These are phyloP conservation scores for Stichodactyla mertensii DNA, from an alignment of 64 coral and sea anemone species.

Conservation along the genomic window DNA sequence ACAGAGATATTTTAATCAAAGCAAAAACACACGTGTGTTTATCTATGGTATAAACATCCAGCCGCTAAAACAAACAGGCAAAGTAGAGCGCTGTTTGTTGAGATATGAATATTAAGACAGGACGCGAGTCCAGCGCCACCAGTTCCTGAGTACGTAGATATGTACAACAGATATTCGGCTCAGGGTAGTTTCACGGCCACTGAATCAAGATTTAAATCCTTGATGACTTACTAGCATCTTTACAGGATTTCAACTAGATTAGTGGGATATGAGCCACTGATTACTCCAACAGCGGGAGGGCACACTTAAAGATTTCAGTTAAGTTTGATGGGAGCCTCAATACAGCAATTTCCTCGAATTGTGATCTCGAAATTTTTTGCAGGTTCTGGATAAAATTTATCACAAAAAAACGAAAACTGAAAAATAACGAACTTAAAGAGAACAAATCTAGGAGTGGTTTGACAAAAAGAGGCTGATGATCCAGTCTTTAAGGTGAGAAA, in stretches of 20 bases:
- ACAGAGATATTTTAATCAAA: background rate
- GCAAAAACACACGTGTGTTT: slow-evolving; percentile 4
- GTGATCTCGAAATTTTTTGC: too few relatives aligned
- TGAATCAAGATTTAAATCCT: background rate
- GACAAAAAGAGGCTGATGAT: too few relatives aligned
- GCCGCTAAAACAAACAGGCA: background rate
- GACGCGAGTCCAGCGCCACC: background rate
- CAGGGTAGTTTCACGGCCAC: background rate
- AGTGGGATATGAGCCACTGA: background rate
- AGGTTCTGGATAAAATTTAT: too few relatives aligned
- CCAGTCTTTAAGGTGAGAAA: background rate
- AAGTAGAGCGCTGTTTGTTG: background rate
- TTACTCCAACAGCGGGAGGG: background rate
- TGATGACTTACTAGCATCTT: background rate
- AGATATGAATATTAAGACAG: background rate
- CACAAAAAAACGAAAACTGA: too few relatives aligned
- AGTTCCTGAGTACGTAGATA: background rate
- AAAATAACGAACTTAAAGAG: too few relatives aligned
- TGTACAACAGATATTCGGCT: background rate
- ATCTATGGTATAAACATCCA: background rate
- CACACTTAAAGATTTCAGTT: too few relatives aligned
- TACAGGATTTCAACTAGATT: background rate
- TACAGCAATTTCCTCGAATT: too few relatives aligned
- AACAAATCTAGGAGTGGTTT: too few relatives aligned
- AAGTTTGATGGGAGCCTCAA: too few relatives aligned